Conservation (phyloP, 2,797 vertebrate species). For the Phataginus tetradactyla region DNA sequence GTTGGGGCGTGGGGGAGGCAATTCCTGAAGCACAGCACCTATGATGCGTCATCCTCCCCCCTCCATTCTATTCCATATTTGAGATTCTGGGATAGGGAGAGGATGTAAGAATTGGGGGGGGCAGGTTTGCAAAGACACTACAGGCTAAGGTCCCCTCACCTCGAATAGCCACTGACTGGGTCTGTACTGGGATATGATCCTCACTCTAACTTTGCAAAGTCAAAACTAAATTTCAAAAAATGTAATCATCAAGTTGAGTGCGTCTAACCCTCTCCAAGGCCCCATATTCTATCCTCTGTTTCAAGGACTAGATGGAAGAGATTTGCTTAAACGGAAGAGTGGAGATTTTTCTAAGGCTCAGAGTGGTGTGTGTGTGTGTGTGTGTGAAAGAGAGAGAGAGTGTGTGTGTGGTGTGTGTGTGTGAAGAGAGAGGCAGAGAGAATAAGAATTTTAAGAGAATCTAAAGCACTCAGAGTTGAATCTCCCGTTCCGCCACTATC, state of each 20-base stretch:
- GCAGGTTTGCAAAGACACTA: neutral
- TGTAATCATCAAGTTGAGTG: neutral
- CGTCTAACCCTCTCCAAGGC: neutral
- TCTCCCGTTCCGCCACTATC: neutral
- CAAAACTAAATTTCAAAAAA: slow-evolving; percentile 55
- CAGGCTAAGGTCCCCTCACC: neutral
- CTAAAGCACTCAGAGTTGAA: neutral
- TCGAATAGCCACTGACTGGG: neutral
- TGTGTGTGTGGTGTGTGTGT: neutral
- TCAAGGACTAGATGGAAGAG: slow-evolving; percentile 32
- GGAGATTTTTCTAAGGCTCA: neutral
- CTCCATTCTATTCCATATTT: neutral
- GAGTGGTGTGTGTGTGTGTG: neutral
- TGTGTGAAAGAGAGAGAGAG: neutral
- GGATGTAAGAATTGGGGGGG: no score
- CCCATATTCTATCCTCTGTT: neutral
- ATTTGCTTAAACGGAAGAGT: neutral
- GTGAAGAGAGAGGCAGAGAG: neutral
- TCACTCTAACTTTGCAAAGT: slow-evolving; percentile 43
- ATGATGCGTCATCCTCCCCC: neutral
- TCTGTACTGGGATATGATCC: neutral
- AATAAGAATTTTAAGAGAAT: neutral
- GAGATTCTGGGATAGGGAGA: no score
- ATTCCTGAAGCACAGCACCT: neutral
- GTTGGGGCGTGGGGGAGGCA: neutral